phyloP scores from a whole-genome alignment of 1,140 invertebrate genomes.

The Bombus picipes region DNA sequence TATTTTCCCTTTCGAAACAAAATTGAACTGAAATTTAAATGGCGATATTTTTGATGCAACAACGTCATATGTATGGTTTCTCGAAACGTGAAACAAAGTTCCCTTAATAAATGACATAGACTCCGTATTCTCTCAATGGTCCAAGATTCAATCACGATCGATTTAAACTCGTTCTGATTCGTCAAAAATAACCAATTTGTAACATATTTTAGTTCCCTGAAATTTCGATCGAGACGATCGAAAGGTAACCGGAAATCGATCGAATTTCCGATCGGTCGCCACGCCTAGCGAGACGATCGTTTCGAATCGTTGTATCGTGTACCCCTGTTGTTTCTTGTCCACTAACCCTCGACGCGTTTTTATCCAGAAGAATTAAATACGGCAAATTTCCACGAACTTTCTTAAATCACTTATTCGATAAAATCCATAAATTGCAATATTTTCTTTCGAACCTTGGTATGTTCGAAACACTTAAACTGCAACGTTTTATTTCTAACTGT shows the following conservation, averaged over 20 bases:
- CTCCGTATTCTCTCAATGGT: not conserved
- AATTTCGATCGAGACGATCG: not conserved
- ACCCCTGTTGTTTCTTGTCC: slow-evolving; percentile 18
- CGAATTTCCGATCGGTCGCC: not conserved
- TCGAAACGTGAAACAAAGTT: no score
- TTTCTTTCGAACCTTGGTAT: not conserved
- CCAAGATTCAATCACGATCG: not conserved
- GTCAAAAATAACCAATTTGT: not conserved
- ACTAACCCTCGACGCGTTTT: slow-evolving; percentile 18
- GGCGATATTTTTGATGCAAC: not conserved
- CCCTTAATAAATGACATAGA: no score
- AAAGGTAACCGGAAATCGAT: not conserved
- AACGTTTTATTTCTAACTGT: not conserved
- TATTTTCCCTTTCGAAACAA: not conserved
- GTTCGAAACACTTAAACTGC: not conserved
- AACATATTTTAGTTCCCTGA: no score
- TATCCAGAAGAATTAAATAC: not conserved
- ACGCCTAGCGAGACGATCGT: slow-evolving; percentile 21
- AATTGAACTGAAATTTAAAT: not conserved
- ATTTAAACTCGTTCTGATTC: not conserved
- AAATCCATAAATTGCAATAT: not conserved
- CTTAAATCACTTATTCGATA: not conserved
- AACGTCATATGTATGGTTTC: not conserved
- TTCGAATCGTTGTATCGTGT: slow-evolving; percentile 26
- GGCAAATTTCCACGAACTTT: not conserved